Evolutionary conservation across 2,888 invertebrate species (phyloP), one percentile per base, ranked within the genome.

Genomic region (Leucania comma): DNA sequence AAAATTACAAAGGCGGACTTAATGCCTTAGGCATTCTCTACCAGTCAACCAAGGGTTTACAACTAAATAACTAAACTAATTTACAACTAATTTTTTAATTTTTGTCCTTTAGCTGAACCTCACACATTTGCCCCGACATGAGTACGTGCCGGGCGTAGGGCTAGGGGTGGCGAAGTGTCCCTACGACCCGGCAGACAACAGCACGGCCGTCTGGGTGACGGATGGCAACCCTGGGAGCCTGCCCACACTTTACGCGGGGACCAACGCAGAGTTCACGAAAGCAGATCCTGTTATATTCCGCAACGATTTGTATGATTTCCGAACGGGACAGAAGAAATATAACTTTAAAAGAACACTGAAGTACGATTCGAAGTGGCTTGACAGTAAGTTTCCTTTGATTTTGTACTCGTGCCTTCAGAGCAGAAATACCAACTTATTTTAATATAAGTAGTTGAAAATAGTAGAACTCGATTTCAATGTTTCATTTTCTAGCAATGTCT

Each of bases 221-320:
- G 91, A 93, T 75, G 97, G 97, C 74, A 97, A 97, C 90, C 97
- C 97, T 66, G 97, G 97, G 69, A 96, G 95, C 51, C 92, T 97
- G 56, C 96, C 97, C 42, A 97, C 97, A 0, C 93, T 98, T 12
- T 98, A 97, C 91, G 97, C 97, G 22, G 98, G 97, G 38, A 98
- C 98, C 35, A 97, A 97, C 80, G 97, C 97, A 0, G 98, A 98
- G 90, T 97, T 97, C 90, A 97, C 97, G 38, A 97, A 97, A 87
- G 97, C 97, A 51, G 98, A 98, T 89, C 97, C 97, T 20, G 97
- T 98, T 79, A 97, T 98, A 88, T 97, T 97, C 89, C 95, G 97
- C 35, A 97, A 97, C 72, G 97, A 97, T 87, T 95, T 97, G 60
- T 97, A 96, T 86, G 97, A 97, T 89, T 94, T 96, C 84, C 94